Evolutionary conservation across 2,888 invertebrate species (phyloP), one percentile per base, ranked within the genome.

Genomic region (Himalopsyche tibetana): DNA sequence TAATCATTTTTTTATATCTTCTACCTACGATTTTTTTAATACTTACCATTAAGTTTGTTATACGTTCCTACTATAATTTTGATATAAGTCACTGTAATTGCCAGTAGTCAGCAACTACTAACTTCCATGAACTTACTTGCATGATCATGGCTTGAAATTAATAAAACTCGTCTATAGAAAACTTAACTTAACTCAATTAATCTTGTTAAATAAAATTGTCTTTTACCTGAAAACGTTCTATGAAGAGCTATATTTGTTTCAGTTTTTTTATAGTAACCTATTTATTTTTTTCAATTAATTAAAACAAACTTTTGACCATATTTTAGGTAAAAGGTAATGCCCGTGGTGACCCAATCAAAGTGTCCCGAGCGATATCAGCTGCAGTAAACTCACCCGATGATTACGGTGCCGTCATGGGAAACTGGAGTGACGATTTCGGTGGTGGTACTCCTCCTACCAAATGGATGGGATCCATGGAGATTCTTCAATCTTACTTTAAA

Each of bases 361-460:
- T 96, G 51, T 94, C 94, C 0, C 94, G 98, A 83, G 96, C 96
- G 0, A 93, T 98, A n/a, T 97, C 98, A 0, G 97, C 98, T 0
- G 96, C 96, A 86, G 97, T 98, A 74, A 97, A 98, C 90, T 96
- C 96, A 0, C 95, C 96, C 51, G 98, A 98, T 90, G 98, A 98
- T 91, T 95, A 96, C 90, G 98, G 98, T 0, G 96, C 96, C 0
- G 91, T 98, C 83, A 94, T 96, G 90, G 98, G 98, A 0, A 98
- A 97, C 91, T 98, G 98, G 98, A 95, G 96, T 0, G 96, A 96
- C 79, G 96, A 97, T 89, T 98, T 97, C 91, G 94, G 95, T 3
- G 98, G 96, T 0, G 98, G 98, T 17, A 95, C 95, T 0, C 94
- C 97, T 28, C 98, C 99, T 0, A 95, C 97, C 0, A 96, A 97